These are phyloP conservation scores for human DNA, from an alignment of 2,113 vertebrate species.

Conservation along the genomic window DNA sequence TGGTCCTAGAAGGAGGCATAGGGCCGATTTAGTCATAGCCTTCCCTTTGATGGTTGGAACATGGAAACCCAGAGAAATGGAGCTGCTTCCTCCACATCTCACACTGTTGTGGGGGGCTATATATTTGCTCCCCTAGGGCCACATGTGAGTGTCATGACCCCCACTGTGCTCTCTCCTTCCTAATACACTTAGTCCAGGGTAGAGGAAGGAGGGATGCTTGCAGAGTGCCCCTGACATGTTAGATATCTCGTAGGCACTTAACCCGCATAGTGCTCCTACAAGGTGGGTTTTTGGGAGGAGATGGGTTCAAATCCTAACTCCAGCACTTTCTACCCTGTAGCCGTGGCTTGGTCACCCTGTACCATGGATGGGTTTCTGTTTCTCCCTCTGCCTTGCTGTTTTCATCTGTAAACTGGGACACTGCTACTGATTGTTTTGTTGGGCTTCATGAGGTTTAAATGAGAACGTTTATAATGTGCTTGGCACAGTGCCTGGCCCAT, in stretches of 20 bases:
- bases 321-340: background rate
- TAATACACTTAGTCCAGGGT: too few species aligned
- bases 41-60: background rate
- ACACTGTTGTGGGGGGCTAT: too few species aligned
- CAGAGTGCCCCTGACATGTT: background rate
- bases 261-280: background rate
- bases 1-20: background rate
- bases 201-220: background rate
- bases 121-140: background rate
- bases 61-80: background rate
- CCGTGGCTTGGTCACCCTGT: too few species aligned
- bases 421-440: too few species aligned
- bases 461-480: background rate
- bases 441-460: background rate
- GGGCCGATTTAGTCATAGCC: background rate
- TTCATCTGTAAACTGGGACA: too few species aligned
- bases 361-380: too few species aligned
- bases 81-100: background rate
- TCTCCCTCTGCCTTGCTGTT: background rate
- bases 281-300: background rate
- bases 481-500: background rate
- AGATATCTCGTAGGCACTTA: background rate
- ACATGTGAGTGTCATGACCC: background rate
- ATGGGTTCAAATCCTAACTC: background rate
- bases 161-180: background rate